Base-by-base conservation (phyloP, 2,888 invertebrate genomes). In the Taenaris catops region DNA sequence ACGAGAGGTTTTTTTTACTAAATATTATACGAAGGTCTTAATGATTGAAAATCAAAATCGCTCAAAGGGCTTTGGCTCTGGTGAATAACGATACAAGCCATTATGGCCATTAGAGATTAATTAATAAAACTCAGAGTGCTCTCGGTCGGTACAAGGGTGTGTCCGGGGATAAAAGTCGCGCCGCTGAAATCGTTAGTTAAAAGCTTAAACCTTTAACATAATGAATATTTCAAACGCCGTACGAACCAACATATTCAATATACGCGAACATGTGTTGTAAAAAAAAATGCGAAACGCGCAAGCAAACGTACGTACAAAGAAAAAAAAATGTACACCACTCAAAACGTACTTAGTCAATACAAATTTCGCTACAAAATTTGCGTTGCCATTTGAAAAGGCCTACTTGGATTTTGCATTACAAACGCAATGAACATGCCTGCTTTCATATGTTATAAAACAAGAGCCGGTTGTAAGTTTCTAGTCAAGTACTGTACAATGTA, bases 71-170 rank as follows among this genome's bases (percentile, higher is more conserved):
- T 24, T n/a, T n/a, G n/a, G n/a, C n/a, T n/a, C n/a, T n/a, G 18
- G 17, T 32, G 32, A 18, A 32, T 10, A 16, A 9, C 31, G 23
- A 16, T 32, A 26, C 29, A 31, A 11, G 19, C 26, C 20, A 38
- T 41, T n/a, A n/a, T n/a, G n/a, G n/a, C n/a, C n/a, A n/a, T n/a
- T 27, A 44, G 44, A 31, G 46, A 50, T 53, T 55, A 60, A 52
- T 63, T 58, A 58, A 55, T 54, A 41, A 41, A 37, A 34, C 29
- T 27, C 41, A 25, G 34, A 28, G 28, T 27, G 50, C 25, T 17
- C 29, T 9, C 20, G 7, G 5, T 9, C 32, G 46, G 55, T 55
- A 55, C 50, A 49, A 46, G 51, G 50, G 53, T 51, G 53, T 50
- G 48, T 38, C 28, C 44, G 31, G 38, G 44, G n/a, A n/a, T n/a